phyloP scores from a whole-genome alignment of 2,888 invertebrate species.

The Microctonus brassicae region DNA sequence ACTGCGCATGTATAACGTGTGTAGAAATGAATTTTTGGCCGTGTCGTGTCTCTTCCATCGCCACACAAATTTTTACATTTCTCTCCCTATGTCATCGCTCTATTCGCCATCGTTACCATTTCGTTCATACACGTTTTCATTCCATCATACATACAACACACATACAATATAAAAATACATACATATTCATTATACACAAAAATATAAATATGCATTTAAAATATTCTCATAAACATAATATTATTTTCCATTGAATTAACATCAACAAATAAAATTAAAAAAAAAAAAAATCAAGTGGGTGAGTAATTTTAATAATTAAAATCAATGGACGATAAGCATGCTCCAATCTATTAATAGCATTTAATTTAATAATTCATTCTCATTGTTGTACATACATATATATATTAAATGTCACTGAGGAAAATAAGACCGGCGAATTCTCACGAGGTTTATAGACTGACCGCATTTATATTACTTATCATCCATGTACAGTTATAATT shows the following conservation, averaged over 20 bases:
- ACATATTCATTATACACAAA: neutral
- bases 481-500: neutral
- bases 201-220: neutral
- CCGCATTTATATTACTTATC: neutral
- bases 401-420: neutral
- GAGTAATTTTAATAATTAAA: slow-evolving; percentile 14
- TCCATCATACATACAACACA: neutral
- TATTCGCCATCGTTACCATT: neutral
- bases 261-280: neutral
- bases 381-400: neutral
- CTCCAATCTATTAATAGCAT: slow-evolving; percentile 1
- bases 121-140: neutral
- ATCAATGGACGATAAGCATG: neutral
- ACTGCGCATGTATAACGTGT: slow-evolving; percentile 17
- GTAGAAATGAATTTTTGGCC: slow-evolving; percentile 14
- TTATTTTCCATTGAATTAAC: neutral
- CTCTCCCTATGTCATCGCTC: no score
- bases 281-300: slow-evolving; percentile 11
- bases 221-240: neutral
- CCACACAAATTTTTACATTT: neutral
- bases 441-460: neutral
- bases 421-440: neutral
- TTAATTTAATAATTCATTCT: slow-evolving; percentile 6
- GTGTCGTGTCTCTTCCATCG: slow-evolving; percentile 17
- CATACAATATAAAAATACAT: neutral